Base-by-base conservation (phyloP, 2,888 invertebrate species). In the Drosophila mercatorum region DNA sequence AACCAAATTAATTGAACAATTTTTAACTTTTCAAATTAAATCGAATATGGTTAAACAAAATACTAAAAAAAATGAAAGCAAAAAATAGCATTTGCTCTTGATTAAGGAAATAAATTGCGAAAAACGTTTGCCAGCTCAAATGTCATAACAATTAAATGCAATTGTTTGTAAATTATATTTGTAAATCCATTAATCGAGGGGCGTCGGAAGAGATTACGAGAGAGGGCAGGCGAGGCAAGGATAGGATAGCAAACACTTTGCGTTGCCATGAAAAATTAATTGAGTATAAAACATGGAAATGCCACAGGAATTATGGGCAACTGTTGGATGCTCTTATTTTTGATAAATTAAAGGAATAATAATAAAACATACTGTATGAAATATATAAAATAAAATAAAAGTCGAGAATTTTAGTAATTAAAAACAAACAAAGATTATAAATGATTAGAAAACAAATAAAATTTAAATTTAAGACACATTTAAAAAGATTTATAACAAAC, bases 81-180 rank as follows among this genome's bases (percentile, higher is more conserved):
- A 14, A 34, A 34, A 55, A 22, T 28, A 49, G n/a, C 53, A 66
- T 71, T 63, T 53, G 57, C 40, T 40, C 17, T 55, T 71, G 58
- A 72, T 71, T 72, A 72, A 72, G 59, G 46, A 57, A 53, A 72
- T 72, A 61, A 81, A 77, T 67, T 58, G 46, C 72, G 47, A 72
- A 57, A 66, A 52, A 31, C 53, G 67, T 71, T 80, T 53, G 51
- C 17, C 60, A 51, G 31, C 58, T 67, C 55, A 63, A 68, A 77
- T 72, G 72, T 61, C 77, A 80, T 53, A 75, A 60, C 71, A 77
- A 80, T 80, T 71, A 63, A 61, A 77, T 74, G 66, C 53, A 74
- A 61, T 58, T 57, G 41, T 60, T 60, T 62, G 57, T 66, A 41
- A 63, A 64, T 64, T 49, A 64, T 64, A 63, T 64, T 63, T 49